Conservation (phyloP, 2,113 vertebrate species). For the Scolopax mira region DNA sequence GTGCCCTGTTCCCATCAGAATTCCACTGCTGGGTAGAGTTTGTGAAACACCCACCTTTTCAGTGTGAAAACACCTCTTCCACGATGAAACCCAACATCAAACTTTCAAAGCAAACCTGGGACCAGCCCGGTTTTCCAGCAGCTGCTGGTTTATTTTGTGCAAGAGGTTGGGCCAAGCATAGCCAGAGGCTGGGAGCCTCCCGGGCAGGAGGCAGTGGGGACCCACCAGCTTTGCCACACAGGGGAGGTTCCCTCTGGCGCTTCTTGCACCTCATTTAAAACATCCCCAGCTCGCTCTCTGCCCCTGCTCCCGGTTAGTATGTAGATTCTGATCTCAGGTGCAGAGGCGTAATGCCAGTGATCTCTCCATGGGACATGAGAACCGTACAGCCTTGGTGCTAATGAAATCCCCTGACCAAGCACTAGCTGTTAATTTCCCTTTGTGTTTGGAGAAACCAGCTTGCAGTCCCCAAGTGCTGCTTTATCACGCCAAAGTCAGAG, state of each 20-base stretch:
- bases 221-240: accelerated
- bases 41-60: neutral
- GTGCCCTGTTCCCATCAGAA: neutral
- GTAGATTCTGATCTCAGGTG: constrained; percentile 13
- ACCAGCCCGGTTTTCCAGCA: neutral
- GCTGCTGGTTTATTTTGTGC: neutral
- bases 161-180: neutral
- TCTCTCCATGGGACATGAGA: neutral
- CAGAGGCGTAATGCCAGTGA: neutral
- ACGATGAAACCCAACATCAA: neutral
- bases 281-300: neutral
- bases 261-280: neutral
- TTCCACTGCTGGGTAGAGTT: accelerated
- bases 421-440: neutral
- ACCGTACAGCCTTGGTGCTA: neutral
- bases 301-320: neutral
- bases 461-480: neutral
- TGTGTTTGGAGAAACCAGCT: neutral
- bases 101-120: neutral
- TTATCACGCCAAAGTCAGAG: neutral
- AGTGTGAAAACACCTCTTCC: neutral
- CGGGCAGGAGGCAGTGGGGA: neutral
- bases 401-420: neutral
- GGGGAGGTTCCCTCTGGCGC: neutral
- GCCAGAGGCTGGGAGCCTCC: neutral